Evolutionary conservation across 64 coral and sea anemone species (phyloP), one percentile per base, ranked within the genome.

Genomic region (Astreopora myriophthalma): DNA sequence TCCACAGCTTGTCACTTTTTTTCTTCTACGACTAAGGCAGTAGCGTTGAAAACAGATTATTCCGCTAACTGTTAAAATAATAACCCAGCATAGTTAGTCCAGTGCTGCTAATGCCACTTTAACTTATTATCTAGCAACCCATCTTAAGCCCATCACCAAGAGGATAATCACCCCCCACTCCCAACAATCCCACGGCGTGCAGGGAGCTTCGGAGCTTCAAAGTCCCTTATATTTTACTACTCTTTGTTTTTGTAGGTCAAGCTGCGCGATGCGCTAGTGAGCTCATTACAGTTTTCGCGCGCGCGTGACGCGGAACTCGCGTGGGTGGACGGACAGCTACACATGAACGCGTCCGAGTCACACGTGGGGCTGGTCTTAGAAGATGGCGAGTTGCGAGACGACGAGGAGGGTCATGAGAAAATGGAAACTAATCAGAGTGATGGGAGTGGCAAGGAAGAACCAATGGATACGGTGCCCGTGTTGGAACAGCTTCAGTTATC

Each of bases 251-350:
- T 3, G 20, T 48, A 98, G 96, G 93, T 98, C 13, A 98, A 95
- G 65, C 87, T 98, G 40, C 93, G 96, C 67, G 96, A 98, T 48
- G 94, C 96, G 2, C 71, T 98, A 51, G 96, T 98, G 1, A 98
- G 96, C 75, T 95, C 96, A 13, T 79, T 98, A 16, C 96, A 98
- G 87, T 98, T 98, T 82, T 95, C 96, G 10, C 69, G 84, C 13
- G 94, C 96, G 20, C 96, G 96, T 90, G 96, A 98, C 68, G 96
- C 96, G 17, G 96, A 98, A 84, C 66, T 98, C 3, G 96, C 96
- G 31, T 98, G 96, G 96, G 94, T 98, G 9, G 96, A 98, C 79
- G 96, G 96, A 34, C 96, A 98, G 48, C 84, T 98, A 7, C 74
- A 92, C 28, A 98, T 93, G 90, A 75, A 92, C n/a, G 64, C 82